phyloP scores from a whole-genome alignment of 92 coral and sea anemone species.

The Palythoa heliodiscus region DNA sequence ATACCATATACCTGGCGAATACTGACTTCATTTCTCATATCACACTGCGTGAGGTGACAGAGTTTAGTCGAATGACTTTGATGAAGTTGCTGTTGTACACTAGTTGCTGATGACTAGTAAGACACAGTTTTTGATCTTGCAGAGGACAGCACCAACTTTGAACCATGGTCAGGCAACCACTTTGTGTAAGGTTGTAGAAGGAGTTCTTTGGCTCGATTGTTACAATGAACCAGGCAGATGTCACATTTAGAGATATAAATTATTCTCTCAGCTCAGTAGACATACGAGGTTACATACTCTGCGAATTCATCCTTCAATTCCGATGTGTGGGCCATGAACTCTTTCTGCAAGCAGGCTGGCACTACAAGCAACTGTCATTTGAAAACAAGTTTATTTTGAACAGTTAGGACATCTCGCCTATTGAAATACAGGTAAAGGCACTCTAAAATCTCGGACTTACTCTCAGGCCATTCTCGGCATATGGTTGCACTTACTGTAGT shows the following conservation, averaged over 20 bases:
- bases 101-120: slow-evolving; percentile 48
- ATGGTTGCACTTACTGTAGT: slow-evolving; percentile 15
- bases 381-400: slow-evolving; percentile 37
- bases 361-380: slow-evolving; percentile 45
- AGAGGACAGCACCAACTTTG: slow-evolving; percentile 44
- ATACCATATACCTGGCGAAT: slow-evolving; percentile 47
- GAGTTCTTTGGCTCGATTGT: slow-evolving; percentile 42
- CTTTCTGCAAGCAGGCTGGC: slow-evolving; percentile 52
- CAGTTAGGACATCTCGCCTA: slow-evolving; percentile 37
- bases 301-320: slow-evolving; percentile 43
- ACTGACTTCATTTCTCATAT: slow-evolving; percentile 52
- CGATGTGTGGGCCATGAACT: slow-evolving; percentile 47
- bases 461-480: slow-evolving; percentile 39
- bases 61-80: slow-evolving; percentile 35
- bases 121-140: slow-evolving; percentile 46
- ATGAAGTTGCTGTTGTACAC: slow-evolving; percentile 47
- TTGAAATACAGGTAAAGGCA: slow-evolving; percentile 16
- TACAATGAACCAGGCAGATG: slow-evolving; percentile 37
- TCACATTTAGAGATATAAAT: slow-evolving; percentile 53
- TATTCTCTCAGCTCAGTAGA: slow-evolving; percentile 33
- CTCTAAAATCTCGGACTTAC: neutral
- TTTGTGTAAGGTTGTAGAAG: slow-evolving; percentile 41
- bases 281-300: slow-evolving; percentile 55
- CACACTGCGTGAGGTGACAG: slow-evolving; percentile 35
- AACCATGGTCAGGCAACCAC: slow-evolving; percentile 50